Conservation (phyloP, 2,888 invertebrate genomes). For the Encarsia formosa region DNA sequence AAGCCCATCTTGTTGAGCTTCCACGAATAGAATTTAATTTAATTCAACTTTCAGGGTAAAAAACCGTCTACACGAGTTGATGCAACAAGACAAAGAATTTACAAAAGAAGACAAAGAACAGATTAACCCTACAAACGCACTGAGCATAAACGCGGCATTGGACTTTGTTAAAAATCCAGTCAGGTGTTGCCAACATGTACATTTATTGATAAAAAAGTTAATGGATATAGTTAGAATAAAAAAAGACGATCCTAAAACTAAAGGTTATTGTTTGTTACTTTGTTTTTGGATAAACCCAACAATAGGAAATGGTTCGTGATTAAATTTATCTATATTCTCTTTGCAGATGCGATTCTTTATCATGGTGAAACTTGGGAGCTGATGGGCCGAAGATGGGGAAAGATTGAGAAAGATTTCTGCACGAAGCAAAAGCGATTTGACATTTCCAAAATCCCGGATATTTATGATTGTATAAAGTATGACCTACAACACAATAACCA, state of each 20-base stretch:
- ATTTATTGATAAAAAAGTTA: constrained; percentile 79
- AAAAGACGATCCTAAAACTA: constrained; percentile 84
- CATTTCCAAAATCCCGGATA: constrained; percentile 98
- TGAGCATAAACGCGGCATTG: constrained; percentile 86
- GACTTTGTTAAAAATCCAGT: constrained; percentile 95
- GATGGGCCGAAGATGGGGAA: constrained; percentile 95
- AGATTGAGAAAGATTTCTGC: constrained; percentile 96
- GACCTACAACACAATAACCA: constrained; percentile 98
- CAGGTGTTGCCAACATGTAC: constrained; percentile 87
- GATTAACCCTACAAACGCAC: constrained; percentile 89
- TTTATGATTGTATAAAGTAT: constrained; percentile 99
- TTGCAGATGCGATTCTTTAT: constrained; percentile 82
- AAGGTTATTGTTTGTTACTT: constrained; percentile 56
- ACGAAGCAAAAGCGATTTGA: constrained; percentile 90
- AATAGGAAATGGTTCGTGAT: not conserved
- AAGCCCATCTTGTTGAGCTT: too few relatives aligned
- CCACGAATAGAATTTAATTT: too few relatives aligned
- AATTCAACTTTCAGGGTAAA: constrained; percentile 86
- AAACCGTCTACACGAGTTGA: constrained; percentile 84
- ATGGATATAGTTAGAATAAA: constrained; percentile 80
- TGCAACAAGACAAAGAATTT: constrained; percentile 88
- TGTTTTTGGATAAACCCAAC: not conserved
- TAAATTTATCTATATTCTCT: constrained; percentile 3
- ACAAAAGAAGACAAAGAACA: constrained; percentile 76
- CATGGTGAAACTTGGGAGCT: constrained; percentile 99